Conservation (phyloP, 2,888 invertebrate species). For the Leptinotarsa haldemani region DNA sequence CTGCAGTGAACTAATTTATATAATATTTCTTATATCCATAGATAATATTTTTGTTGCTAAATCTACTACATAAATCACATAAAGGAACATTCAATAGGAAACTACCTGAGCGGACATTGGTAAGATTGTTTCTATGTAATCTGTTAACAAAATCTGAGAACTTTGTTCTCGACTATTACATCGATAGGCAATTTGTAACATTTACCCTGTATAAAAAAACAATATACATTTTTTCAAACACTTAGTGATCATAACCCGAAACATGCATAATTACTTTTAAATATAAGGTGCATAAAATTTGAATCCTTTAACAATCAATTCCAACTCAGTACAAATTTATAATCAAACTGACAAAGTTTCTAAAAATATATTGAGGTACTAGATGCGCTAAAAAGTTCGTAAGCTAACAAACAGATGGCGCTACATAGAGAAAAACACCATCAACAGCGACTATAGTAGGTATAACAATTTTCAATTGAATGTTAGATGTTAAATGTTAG, state of each 20-base stretch:
- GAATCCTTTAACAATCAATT: slow-evolving; percentile 23
- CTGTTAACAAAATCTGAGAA: neutral
- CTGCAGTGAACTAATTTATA: neutral
- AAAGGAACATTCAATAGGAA: slow-evolving; percentile 11
- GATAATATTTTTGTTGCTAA: neutral
- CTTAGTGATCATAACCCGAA: slow-evolving; percentile 21
- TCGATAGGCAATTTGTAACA: slow-evolving; percentile 8
- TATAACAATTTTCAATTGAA: no score
- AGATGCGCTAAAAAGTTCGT: no score
- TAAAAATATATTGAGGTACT: neutral
- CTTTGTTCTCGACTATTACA: neutral
- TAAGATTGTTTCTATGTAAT: neutral
- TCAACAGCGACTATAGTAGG: no score
- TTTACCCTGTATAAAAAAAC: slow-evolving; percentile 22
- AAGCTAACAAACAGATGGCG: no score
- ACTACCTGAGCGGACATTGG: slow-evolving; percentile 18
- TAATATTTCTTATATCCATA: neutral
- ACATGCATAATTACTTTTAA: slow-evolving; percentile 5
- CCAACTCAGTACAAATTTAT: slow-evolving; percentile 16
- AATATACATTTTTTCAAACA: neutral
- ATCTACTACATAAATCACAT: slow-evolving; percentile 3
- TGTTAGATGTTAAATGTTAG: no score
- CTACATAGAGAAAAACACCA: no score
- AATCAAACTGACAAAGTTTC: slow-evolving; percentile 2
- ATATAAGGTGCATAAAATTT: slow-evolving; percentile 20